phyloP scores from a whole-genome alignment of 2,113 vertebrate species.

The Chamaea fasciata region DNA sequence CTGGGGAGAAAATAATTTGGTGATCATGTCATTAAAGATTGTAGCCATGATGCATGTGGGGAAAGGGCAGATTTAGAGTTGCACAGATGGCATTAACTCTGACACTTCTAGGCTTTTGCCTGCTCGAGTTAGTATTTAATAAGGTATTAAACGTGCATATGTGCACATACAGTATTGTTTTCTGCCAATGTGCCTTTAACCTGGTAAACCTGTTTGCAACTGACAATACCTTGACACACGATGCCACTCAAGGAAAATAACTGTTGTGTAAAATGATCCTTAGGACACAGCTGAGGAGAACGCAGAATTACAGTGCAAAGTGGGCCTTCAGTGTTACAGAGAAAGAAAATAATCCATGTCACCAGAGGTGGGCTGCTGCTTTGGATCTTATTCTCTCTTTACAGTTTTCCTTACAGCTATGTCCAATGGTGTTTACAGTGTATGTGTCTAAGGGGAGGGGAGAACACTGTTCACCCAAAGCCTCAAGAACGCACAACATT shows the following conservation, averaged over 20 bases:
- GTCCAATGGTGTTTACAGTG: neutral
- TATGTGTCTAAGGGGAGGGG: neutral
- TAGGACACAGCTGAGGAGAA: neutral
- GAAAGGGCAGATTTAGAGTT: neutral
- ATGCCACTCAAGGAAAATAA: neutral
- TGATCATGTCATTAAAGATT: neutral
- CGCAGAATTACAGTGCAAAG: neutral
- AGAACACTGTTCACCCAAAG: neutral
- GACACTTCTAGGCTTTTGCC: neutral
- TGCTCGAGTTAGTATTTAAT: neutral
- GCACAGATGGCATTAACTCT: neutral
- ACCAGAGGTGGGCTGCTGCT: neutral
- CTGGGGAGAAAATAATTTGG: neutral
- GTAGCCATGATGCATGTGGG: neutral
- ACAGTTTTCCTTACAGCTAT: neutral
- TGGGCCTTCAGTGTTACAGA: neutral
- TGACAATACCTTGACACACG: neutral
- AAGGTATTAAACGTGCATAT: neutral
- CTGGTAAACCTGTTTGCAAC: neutral
- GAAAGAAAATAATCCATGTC: neutral
- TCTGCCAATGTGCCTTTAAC: neutral
- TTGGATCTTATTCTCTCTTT: neutral
- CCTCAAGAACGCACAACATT: neutral
- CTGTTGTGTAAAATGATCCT: neutral
- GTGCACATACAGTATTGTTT: neutral